Base-by-base conservation (phyloP, 2,113 vertebrate species). In the Hippocampus barbouri region DNA sequence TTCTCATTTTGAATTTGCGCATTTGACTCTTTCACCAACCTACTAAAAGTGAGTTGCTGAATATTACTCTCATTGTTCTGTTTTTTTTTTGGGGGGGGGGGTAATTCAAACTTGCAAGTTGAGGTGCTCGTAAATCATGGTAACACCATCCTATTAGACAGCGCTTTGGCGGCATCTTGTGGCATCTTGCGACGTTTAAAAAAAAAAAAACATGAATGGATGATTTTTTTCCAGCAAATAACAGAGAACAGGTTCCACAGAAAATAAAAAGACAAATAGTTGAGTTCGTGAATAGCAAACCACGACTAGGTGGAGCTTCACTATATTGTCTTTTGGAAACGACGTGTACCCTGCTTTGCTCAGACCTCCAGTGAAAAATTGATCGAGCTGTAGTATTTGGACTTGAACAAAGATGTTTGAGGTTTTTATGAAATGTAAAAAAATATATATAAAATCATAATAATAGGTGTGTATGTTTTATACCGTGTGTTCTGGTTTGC, bases 401-500 rank as follows among this genome's bases (percentile, higher is more conserved):
- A 79, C 77, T 82, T 79, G 70, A 83, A 78, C 60, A 47, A 70
- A 51, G 78, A 77, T 72, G 64, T 85, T 76, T 81, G 54, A 72
- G 71, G 70, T 81, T 87, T 89, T 87, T 80, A 76, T 77, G 45
- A 84, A 82, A 74, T 56, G 10, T 82, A 75, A 81, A 80, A 76
- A 73, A 40, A 38, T 40, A 63, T 12, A 41, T 38, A 38, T 38
- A 5, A 6, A 38, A 38, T 1, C 5, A 34, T 34, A 38, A 38
- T 38, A 21, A 30, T 34, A 73, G n/a, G 70, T 69, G 70, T 40
- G 61, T 79, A 73, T 71, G 74, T 86, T 89, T 90, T 84, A 69
- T 89, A 86, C 81, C 73, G 61, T 56, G 53, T 23, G 21, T 56
- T 56, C 23, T n/a, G 79, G 68, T 59, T 79, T 53, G 68, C 21